Conservation (phyloP, 1,140 invertebrate genomes). For the Trichoplusia ni region DNA sequence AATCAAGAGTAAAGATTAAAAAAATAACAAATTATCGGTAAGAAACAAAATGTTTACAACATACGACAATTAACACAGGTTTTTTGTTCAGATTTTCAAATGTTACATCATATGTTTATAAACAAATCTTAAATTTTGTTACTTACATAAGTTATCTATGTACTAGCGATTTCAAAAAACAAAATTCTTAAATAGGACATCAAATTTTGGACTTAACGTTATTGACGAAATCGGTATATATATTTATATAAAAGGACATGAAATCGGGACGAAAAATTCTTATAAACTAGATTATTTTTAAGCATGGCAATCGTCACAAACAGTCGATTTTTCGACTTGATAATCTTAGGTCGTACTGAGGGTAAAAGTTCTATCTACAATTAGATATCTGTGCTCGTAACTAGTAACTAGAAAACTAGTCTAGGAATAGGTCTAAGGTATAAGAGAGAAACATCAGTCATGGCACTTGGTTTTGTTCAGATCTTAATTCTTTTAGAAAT, state of each 20-base stretch:
- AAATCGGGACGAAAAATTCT: slow-evolving; percentile 17
- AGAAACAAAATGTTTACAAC: neutral
- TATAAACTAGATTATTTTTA: slow-evolving; percentile 8
- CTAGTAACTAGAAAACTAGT: too few species aligned
- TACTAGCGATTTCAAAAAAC: too few species aligned
- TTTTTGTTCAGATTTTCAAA: neutral
- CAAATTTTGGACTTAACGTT: neutral
- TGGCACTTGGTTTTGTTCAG: slow-evolving; percentile 16
- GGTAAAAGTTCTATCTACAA: slow-evolving; percentile 5
- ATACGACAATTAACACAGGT: neutral
- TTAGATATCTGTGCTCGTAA: slow-evolving; percentile 5
- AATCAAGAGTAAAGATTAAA: too few species aligned
- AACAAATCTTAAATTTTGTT: too few species aligned
- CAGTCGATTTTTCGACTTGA: slow-evolving; percentile 9
- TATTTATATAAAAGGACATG: neutral
- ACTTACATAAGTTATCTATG: too few species aligned
- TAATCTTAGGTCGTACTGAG: slow-evolving; percentile 21
- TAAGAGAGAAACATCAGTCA: slow-evolving; percentile 27
- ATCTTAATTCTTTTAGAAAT: slow-evolving; percentile 7
- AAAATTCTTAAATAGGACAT: too few species aligned
- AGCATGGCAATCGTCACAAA: slow-evolving; percentile 20
- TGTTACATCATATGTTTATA: neutral
- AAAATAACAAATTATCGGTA: slow-evolving; percentile 18
- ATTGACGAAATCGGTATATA: neutral
- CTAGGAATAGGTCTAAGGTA: slow-evolving; percentile 1